phyloP scores from a whole-genome alignment of 1,140 invertebrate species.

The Drosophila simulans region DNA sequence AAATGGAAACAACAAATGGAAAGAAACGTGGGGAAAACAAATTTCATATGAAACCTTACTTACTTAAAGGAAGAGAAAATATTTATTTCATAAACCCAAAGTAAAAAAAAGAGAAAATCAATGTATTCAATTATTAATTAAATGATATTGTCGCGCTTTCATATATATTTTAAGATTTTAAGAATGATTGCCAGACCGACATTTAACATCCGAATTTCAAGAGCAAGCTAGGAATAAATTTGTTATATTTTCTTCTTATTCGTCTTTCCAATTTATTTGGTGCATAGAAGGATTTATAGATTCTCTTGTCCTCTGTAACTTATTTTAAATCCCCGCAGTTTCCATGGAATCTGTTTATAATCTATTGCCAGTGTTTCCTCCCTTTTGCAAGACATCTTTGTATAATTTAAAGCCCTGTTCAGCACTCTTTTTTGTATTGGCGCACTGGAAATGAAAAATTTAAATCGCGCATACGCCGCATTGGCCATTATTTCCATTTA shows the following conservation, averaged over 20 bases:
- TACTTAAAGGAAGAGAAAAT: no score
- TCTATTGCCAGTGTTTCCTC: constrained; percentile 4
- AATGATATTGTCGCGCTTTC: no score
- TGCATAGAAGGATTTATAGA: constrained; percentile 15
- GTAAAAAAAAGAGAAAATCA: no score
- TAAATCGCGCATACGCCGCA: constrained; percentile 45
- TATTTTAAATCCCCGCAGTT: not conserved
- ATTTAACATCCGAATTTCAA: no score
- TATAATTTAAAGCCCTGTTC: constrained; percentile 23
- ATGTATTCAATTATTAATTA: no score
- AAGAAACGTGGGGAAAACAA: not conserved
- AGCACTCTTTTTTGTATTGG: constrained; percentile 3
- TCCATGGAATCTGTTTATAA: constrained; percentile 4
- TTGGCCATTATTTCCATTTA: constrained; percentile 46
- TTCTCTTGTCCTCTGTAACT: not conserved
- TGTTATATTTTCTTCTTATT: not conserved
- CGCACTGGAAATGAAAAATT: constrained; percentile 23
- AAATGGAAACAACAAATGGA: not conserved
- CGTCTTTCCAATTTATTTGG: not conserved
- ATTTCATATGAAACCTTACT: not conserved
- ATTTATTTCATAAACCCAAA: no score
- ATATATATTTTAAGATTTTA: no score
- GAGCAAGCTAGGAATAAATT: no score
- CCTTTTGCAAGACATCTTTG: constrained; percentile 7
- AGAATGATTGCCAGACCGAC: no score